Percentiles rank a stretch among this genome's conserved stretches.
phyloP scores from a whole-genome alignment of 2,797 vertebrate species.

The Anomalospiza imberbis region DNA sequence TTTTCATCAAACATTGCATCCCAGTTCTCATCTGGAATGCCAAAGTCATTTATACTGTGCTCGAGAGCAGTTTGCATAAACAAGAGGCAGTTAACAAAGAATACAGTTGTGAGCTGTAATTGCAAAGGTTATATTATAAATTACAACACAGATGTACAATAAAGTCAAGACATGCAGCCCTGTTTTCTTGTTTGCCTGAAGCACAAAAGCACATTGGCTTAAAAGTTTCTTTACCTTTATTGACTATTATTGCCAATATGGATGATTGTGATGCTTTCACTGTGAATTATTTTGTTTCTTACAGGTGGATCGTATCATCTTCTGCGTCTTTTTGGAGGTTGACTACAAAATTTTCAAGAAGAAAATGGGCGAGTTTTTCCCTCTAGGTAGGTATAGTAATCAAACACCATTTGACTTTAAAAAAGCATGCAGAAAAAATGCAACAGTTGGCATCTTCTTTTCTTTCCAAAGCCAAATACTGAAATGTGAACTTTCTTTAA shows the following conservation, averaged over 20 bases:
- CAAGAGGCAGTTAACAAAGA: conserved; percentile 37
- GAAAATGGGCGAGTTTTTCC: conserved; percentile 90
- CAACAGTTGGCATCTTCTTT: not conserved
- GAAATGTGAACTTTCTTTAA: conserved; percentile 21
- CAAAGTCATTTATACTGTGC: conserved; percentile 53
- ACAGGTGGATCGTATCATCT: conserved; percentile 95
- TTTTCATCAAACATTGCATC: conserved; percentile 59
- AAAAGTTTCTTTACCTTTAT: not conserved
- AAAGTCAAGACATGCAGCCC: not conserved
- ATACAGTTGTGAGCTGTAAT: not conserved
- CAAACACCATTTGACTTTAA: not conserved
- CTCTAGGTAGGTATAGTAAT: conserved; percentile 79
- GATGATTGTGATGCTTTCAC: not conserved
- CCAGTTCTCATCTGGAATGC: conserved; percentile 48
- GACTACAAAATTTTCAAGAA: conserved; percentile 97
- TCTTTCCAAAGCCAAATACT: not conserved
- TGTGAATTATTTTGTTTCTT: conserved; percentile 48
- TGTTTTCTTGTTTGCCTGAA: not conserved
- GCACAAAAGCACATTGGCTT: not conserved
- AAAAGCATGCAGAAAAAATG: not conserved
- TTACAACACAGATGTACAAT: not conserved
- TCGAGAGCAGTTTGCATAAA: conserved; percentile 44
- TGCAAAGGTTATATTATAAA: conserved; percentile 37
- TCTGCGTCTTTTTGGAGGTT: conserved; percentile 97
- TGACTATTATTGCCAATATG: not conserved